These are phyloP conservation scores for Hepsetus odoe DNA, from an alignment of 2,113 vertebrate genomes.

Conservation along the genomic window DNA sequence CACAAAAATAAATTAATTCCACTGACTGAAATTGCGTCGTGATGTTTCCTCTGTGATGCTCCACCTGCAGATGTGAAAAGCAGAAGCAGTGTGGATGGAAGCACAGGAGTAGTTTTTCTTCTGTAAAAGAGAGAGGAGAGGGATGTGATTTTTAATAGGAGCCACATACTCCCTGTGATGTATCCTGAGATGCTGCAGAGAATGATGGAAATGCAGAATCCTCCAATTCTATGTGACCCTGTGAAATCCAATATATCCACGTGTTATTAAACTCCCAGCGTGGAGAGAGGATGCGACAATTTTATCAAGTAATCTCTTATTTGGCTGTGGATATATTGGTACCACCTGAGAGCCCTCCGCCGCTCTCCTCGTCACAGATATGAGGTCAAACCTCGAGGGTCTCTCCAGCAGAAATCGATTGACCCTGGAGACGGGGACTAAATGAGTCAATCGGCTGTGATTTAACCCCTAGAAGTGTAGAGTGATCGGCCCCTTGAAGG, in stretches of 20 bases:
- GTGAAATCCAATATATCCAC: constrained; percentile 26
- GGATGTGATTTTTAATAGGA: background rate
- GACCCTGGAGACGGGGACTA: background rate
- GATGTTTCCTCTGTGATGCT: constrained; percentile 2
- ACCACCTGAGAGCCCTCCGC: background rate
- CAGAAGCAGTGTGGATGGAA: background rate
- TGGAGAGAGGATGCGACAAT: background rate
- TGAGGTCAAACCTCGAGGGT: background rate
- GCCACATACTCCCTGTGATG: background rate
- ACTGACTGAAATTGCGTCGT: constrained; percentile 45
- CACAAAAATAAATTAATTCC: constrained; percentile 34
- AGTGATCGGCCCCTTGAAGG: too few species aligned
- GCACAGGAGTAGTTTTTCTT: background rate
- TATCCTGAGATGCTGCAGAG: background rate
- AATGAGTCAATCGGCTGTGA: background rate
- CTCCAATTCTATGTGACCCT: background rate
- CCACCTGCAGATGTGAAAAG: background rate
- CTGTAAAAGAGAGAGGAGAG: background rate
- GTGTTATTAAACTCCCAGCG: constrained; percentile 25
- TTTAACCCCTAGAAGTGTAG: too few species aligned
- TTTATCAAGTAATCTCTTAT: constrained; percentile 34
- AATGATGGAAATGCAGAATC: constrained; percentile 22
- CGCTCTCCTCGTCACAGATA: background rate
- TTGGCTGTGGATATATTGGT: constrained; percentile 29
- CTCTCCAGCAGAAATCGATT: background rate